A percentile compares a stretch with the other conserved stretches of the same genome.
Conservation (phyloP, 2,888 invertebrate genomes). For the Scaptomyza tumidula region DNA sequence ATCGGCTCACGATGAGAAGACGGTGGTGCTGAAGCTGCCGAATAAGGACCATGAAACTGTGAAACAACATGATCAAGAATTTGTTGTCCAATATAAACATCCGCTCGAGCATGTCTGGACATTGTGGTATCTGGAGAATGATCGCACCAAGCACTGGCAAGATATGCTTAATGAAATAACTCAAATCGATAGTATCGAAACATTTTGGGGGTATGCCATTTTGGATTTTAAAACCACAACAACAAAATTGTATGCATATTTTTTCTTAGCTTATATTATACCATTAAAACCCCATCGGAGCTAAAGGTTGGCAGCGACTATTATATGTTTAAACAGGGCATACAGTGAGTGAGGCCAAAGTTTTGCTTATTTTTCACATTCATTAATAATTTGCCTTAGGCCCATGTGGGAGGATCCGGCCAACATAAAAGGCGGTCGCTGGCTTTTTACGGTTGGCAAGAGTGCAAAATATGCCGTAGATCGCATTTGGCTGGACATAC, state of each 20-base stretch:
- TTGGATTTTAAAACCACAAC: background rate
- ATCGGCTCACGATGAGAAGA: slow-evolving; percentile 21
- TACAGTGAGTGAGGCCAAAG: slow-evolving; percentile 49
- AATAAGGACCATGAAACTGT: slow-evolving; percentile 10
- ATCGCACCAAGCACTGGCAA: slow-evolving; percentile 69
- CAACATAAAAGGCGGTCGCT: slow-evolving; percentile 67
- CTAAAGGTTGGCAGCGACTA: slow-evolving; percentile 65
- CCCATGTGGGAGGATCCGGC: slow-evolving; percentile 73
- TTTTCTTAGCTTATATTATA: slow-evolving; percentile 61
- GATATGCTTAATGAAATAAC: slow-evolving; percentile 73
- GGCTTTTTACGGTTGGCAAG: slow-evolving; percentile 61
- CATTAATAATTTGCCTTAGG: slow-evolving; percentile 68
- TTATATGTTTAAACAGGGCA: slow-evolving; percentile 67
- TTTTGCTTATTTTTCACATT: background rate
- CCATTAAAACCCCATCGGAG: slow-evolving; percentile 72
- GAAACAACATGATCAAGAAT: slow-evolving; percentile 30
- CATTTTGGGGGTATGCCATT: slow-evolving; percentile 86
- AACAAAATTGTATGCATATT: slow-evolving; percentile 80
- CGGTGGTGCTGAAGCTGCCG: slow-evolving; percentile 19
- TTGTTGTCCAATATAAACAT: slow-evolving; percentile 59
- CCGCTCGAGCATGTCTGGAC: slow-evolving; percentile 72
- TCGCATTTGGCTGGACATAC: slow-evolving; percentile 66
- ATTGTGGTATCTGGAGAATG: slow-evolving; percentile 70
- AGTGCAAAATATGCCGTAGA: slow-evolving; percentile 55
- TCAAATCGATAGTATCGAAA: slow-evolving; percentile 69